phyloP scores from a whole-genome alignment of 2,797 vertebrate genomes.

The Varecia variegata region DNA sequence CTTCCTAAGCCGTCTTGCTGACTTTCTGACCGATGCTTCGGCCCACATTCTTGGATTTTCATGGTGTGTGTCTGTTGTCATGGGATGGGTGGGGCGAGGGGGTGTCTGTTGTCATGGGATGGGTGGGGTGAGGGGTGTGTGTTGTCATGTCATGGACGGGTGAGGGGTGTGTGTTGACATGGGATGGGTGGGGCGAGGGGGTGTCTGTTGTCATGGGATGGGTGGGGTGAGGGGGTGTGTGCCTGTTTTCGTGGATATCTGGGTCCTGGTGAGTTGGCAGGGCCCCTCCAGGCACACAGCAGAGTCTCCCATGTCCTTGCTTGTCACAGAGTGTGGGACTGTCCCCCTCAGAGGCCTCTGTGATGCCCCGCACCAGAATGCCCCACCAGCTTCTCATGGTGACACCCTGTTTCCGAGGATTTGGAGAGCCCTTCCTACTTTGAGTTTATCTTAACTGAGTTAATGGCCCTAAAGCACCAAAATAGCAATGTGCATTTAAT shows the following conservation, averaged over 20 bases:
- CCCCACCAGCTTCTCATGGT: neutral
- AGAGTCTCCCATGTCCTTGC: no score
- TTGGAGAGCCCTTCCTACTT: neutral
- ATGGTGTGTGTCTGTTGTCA: neutral
- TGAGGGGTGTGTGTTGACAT: no score
- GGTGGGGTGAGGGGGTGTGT: accelerated
- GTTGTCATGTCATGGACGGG: neutral
- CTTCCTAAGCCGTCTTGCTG: neutral
- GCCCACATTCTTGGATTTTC: neutral
- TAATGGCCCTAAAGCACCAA: accelerated
- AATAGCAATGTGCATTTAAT: accelerated
- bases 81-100: neutral
- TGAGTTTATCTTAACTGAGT: neutral
- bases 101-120: no score
- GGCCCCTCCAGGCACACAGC: neutral
- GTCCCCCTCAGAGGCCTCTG: neutral
- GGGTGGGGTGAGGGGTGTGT: neutral
- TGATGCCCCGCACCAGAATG: accelerated
- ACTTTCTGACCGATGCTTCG: neutral
- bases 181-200: no score
- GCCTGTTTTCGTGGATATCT: neutral
- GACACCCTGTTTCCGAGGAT: neutral
- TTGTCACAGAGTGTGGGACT: no score
- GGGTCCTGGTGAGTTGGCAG: neutral
- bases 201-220: neutral